Percentiles rank a stretch among this genome's conserved stretches.
Evolutionary conservation across 2,113 vertebrate genomes (phyloP).

Genomic region (Pteronura brasiliensis): DNA sequence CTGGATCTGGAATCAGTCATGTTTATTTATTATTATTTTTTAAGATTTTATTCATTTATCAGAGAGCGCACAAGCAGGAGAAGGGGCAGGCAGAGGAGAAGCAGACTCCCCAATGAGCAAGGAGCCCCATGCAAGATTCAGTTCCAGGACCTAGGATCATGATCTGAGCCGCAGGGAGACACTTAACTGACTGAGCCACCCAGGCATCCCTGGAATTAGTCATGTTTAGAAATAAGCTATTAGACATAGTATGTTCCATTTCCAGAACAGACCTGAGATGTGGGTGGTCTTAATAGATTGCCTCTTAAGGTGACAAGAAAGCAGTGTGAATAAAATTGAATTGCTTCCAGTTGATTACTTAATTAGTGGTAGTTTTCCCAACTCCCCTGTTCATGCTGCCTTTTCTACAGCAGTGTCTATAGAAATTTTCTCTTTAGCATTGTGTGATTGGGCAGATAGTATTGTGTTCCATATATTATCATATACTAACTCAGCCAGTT

Average conservation of each 20-base stretch:
- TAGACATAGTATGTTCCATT: not conserved
- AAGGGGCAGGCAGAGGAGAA: not conserved
- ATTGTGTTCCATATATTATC: not conserved
- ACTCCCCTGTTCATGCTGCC: not conserved
- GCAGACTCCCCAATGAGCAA: not conserved
- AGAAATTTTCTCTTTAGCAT: not conserved
- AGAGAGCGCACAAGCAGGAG: not conserved
- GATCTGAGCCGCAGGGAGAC: too few relatives aligned
- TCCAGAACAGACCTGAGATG: not conserved
- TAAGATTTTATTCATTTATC: not conserved
- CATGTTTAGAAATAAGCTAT: not conserved
- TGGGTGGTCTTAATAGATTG: not conserved
- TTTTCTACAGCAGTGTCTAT: conserved; percentile 6
- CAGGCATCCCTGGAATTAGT: not conserved
- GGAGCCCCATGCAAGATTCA: not conserved
- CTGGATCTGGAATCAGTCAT: not conserved
- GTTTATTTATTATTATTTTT: not conserved
- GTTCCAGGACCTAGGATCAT: not conserved
- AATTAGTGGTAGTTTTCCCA: not conserved
- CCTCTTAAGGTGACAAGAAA: not conserved
- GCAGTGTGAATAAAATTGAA: not conserved
- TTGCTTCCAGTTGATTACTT: not conserved
- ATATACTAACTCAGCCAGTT: not conserved
- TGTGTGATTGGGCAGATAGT: not conserved
- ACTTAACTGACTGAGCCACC: too few relatives aligned